Evolutionary conservation across 2,797 vertebrate genomes (phyloP), one percentile per base, ranked within the genome.

Genomic region (Brachymystax lenok): DNA sequence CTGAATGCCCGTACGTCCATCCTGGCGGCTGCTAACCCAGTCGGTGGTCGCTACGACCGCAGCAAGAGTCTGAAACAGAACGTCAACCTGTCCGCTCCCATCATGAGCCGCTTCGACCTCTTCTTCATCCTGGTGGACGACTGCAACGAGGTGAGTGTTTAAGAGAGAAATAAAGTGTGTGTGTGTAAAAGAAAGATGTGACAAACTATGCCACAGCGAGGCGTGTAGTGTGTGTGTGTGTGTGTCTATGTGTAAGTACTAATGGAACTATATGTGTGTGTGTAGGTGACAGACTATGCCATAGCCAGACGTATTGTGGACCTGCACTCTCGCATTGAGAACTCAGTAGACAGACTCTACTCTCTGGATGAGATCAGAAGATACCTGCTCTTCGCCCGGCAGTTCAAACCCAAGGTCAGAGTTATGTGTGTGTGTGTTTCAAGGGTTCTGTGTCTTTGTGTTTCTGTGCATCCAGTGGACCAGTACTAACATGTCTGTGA

Each of bases 111-210:
- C 80, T 99, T 99, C 61, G 98, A 99, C 93, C 97, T 99, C 80
- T 99, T 99, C 93, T 99, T 99, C 92, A 97, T 99, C 89, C 94
- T 99, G 82, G 98, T 99, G 89, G 98, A 99, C 71, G 98, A 99
- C 79, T 98, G 97, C 77, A 99, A 99, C 71, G 96, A 98, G 97
- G 98, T 98, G 92, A 14, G 5, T 14, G 56, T 28, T 19, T 78
- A 28, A n/a, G 5, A 21, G 24, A 30, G n/a, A 69, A 1, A 33
- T 1, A 70, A 24, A 24, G 74, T 81, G 78, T 82, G 79, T 56
- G 56, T 71, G 68, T 84, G 6, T 10, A 17, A 52, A 52, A 69
- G 28, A 4, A 8, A 33, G 16, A 99, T 98, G 98, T 99, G 76
- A 97, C 96, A 0, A 98, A 99, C 88, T 99, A 99, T 1, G 97